These are phyloP conservation scores for Callithrix jacchus DNA, from an alignment of 2,113 vertebrate genomes.

Conservation along the genomic window DNA sequence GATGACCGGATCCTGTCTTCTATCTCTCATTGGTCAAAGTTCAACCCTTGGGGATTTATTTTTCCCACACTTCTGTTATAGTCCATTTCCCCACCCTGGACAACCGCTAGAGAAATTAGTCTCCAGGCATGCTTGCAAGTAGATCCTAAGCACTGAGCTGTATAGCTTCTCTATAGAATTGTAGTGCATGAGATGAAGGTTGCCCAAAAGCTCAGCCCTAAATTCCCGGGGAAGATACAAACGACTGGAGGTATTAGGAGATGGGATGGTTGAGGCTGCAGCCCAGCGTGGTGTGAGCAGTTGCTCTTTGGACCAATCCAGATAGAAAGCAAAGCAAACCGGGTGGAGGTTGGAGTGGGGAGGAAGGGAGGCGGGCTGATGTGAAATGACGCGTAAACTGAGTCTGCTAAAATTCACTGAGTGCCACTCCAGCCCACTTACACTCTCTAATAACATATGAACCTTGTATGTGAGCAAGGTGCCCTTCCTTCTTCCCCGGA, in stretches of 20 bases:
- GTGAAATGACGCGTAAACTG: not conserved
- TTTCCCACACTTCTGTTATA: not conserved
- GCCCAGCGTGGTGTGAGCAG: not conserved
- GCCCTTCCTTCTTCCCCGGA: not conserved
- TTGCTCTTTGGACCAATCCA: not conserved
- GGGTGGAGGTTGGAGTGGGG: not conserved
- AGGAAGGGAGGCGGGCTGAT: not conserved
- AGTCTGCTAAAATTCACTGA: not conserved
- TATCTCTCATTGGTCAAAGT: not conserved
- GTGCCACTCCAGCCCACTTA: not conserved
- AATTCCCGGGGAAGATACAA: not conserved
- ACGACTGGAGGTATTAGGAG: not conserved
- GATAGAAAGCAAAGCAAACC: not conserved
- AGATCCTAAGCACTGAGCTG: not conserved
- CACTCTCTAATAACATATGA: not conserved
- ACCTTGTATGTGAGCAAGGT: not conserved
- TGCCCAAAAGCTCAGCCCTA: not conserved
- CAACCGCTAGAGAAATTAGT: not conserved
- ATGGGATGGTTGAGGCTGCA: not conserved
- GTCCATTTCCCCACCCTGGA: not conserved
- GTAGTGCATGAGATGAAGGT: not conserved
- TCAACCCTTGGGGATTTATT: not conserved
- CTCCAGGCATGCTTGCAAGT: not conserved
- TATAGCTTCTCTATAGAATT: fast-evolving
- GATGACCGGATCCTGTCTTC: not conserved